Base-by-base conservation (phyloP, 2,113 vertebrate species). In the Pontoporia blainvillei region DNA sequence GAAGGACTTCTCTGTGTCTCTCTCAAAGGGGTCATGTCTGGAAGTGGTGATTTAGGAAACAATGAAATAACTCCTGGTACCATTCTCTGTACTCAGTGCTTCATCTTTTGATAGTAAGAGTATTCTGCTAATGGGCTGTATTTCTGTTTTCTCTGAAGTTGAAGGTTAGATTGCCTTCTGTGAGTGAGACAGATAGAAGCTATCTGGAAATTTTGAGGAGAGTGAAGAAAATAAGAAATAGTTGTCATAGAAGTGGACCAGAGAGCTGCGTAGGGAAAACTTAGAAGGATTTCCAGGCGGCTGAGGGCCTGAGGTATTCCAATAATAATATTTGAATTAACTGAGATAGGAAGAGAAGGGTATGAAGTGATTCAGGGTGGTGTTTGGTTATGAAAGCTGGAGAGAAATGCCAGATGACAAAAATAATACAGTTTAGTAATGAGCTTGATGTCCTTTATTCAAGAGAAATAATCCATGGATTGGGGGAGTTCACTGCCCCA, bases 281-380 rank as follows among this genome's bases (percentile, higher is more conserved):
- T 62, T 71, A n/a, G 79, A 89, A 93, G n/a, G 14, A 82, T 93
- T 91, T 97, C 41, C 20, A 73, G 87, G 67, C 41, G 76, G 75
- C 34, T 15, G 52, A 84, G 57, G 59, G 15, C 11, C 52, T 9
- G 54, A 89, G n/a, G 49, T 52, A 15, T 52, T 52, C 49, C 49
- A 49, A 49, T 5, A 52, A 52, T 52, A 52, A 52, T 52, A 52
- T 52, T 52, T 52, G 49, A 52, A 15, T 81, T 90, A 61, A 66
- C 3, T 8, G 8, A 89, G 46, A 29, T 6, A 21, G 59, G 64
- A 54, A 71, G 59, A 57, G 36, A 82, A 66, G 64, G 7, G 21
- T 11, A 57, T 59, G 54, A 84, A 36, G 31, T 34, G 76, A 85
- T 85, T 90, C 9, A n/a, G 72, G 59, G 29, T 85, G n/a, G 18